Percentiles rank a stretch among this genome's conserved stretches.
phyloP scores from a whole-genome alignment of 1,140 invertebrate genomes.

The Platyura marginata region DNA sequence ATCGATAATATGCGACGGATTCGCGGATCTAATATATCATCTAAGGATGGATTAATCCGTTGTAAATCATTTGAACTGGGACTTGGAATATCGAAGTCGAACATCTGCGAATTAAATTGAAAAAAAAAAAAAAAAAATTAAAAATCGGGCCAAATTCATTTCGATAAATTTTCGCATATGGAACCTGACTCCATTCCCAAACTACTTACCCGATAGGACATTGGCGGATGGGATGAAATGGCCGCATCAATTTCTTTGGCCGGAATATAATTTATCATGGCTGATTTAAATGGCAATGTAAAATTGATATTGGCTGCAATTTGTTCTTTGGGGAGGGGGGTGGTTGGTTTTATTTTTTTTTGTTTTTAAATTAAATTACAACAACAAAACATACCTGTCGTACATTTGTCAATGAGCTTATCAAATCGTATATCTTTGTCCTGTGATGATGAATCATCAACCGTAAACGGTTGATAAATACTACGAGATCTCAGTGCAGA shows the following conservation, averaged over 20 bases:
- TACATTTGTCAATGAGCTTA: too few species aligned
- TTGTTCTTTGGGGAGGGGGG: too few species aligned
- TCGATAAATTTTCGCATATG: background rate
- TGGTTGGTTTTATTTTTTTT: too few species aligned
- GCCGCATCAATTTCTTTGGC: slow-evolving; percentile 73
- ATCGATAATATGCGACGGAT: slow-evolving; percentile 49
- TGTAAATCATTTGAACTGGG: slow-evolving; percentile 57
- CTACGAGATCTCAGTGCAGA: too few species aligned
- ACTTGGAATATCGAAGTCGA: slow-evolving; percentile 44
- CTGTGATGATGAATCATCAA: background rate
- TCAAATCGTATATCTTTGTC: too few species aligned
- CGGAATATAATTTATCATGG: slow-evolving; percentile 50
- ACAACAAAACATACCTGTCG: too few species aligned
- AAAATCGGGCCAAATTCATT: background rate
- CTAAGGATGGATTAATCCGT: slow-evolving; percentile 44
- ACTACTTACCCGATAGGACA: slow-evolving; percentile 39
- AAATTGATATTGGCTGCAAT: slow-evolving; percentile 61
- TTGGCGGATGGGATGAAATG: slow-evolving; percentile 51
- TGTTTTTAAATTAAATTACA: too few species aligned
- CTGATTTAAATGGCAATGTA: slow-evolving; percentile 57
- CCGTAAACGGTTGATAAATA: background rate
- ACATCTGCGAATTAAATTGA: slow-evolving; percentile 8
- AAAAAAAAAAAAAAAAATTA: background rate
- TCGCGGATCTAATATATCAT: slow-evolving; percentile 48
- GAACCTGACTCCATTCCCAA: background rate